Evolutionary conservation across 1,140 invertebrate genomes (phyloP).

Genomic region (Homarus americanus): DNA sequence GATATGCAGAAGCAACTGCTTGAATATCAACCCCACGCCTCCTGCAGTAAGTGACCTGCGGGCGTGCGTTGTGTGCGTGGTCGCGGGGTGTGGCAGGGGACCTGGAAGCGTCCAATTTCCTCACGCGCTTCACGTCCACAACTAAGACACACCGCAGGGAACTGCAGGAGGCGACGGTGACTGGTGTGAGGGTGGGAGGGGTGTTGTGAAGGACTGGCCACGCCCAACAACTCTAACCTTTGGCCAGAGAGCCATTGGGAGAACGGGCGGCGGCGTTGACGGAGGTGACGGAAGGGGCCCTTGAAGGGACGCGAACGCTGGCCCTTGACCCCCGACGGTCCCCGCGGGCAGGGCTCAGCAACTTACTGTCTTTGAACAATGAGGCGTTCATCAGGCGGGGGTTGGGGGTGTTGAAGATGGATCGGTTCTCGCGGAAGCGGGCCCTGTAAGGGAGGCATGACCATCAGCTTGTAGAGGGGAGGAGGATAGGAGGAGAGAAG

Average conservation of each 20-base stretch:
- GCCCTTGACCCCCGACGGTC: constrained; percentile 84
- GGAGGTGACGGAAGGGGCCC: constrained; percentile 82
- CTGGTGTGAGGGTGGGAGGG: constrained; percentile 5
- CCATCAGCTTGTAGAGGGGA: not conserved
- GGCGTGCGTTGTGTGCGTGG: not conserved
- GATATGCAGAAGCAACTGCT: constrained; percentile 13
- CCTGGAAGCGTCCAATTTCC: too few species aligned
- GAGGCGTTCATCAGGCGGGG: constrained; percentile 83
- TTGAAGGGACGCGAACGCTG: constrained; percentile 84
- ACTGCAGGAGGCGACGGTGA: not conserved
- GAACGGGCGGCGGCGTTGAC: constrained; percentile 72
- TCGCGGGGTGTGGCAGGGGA: not conserved
- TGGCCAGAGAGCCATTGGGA: constrained; percentile 73
- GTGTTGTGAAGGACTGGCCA: constrained; percentile 77
- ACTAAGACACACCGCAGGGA: not conserved
- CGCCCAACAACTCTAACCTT: constrained; percentile 77
- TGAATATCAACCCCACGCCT: not conserved
- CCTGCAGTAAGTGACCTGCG: not conserved
- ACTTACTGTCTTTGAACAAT: constrained; percentile 88
- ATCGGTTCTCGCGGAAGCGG: constrained; percentile 92
- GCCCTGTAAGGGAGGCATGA: constrained; percentile 82
- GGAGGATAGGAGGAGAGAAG: not conserved
- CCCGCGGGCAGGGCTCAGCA: constrained; percentile 84
- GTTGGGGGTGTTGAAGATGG: constrained; percentile 96
- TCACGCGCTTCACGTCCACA: not conserved